Evolutionary conservation across 2,888 invertebrate genomes (phyloP).

Genomic region (Agrochola lota): DNA sequence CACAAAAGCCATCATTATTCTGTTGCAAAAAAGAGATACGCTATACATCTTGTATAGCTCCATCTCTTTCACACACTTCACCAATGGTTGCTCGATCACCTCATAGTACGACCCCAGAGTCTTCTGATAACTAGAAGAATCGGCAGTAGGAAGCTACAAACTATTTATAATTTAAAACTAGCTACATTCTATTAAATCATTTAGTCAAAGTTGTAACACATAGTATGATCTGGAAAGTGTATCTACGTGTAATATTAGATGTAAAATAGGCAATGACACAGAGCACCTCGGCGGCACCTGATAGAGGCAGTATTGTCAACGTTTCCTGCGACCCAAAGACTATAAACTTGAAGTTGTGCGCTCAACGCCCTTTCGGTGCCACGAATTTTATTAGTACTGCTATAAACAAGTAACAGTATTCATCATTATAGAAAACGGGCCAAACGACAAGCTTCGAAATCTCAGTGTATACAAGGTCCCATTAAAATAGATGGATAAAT

Average conservation of each 20-base stretch:
- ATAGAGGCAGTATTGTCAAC: no score
- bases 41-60: background rate
- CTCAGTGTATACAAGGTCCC: no score
- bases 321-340: background rate
- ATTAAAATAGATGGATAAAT: no score
- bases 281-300: background rate
- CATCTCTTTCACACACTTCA: background rate
- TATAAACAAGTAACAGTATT: no score
- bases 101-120: slow-evolving; percentile 2
- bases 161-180: slow-evolving; percentile 25
- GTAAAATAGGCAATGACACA: background rate
- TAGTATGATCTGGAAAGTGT: background rate
- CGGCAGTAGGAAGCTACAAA: slow-evolving; percentile 5
- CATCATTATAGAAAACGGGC: no score
- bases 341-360: background rate
- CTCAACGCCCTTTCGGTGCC: background rate
- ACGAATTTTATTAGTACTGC: background rate
- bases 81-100: background rate
- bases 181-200: slow-evolving; percentile 4
- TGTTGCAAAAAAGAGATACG: background rate
- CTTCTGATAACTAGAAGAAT: slow-evolving; percentile 1
- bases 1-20: background rate
- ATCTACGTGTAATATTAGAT: background rate
- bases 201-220: slow-evolving; percentile 18
- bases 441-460: no score